Evolutionary conservation across 2,113 vertebrate species (phyloP).

Genomic region (Caretta caretta): DNA sequence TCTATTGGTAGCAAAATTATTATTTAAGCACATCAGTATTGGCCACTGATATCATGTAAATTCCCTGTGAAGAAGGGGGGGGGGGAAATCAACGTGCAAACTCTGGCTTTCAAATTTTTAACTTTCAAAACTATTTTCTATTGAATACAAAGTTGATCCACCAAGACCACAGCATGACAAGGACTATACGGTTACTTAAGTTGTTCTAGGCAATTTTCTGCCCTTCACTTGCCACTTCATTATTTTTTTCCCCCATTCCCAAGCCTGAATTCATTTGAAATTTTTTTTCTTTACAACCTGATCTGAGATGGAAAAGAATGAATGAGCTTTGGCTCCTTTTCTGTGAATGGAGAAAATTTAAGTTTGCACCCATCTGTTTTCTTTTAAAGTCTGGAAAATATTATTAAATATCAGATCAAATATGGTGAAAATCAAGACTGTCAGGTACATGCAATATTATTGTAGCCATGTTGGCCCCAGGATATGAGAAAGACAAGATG

Average conservation of each 20-base stretch:
- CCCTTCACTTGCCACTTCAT: neutral
- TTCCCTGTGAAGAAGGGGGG: neutral
- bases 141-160: neutral
- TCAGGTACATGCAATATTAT: neutral
- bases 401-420: neutral
- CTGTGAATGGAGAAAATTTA: rapidly evolving
- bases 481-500: too few relatives aligned
- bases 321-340: neutral
- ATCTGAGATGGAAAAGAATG: neutral
- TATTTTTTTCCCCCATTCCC: neutral
- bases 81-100: neutral
- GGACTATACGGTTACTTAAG: neutral
- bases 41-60: neutral
- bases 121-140: neutral
- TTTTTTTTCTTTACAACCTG: neutral
- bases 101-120: neutral
- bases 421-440: neutral
- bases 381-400: neutral
- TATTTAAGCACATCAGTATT: neutral
- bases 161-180: neutral
- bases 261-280: neutral
- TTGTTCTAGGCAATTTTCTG: neutral
- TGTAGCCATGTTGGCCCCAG: too few relatives aligned
- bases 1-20: neutral
- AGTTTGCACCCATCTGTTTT: neutral